Percentiles rank a stretch among this genome's conserved stretches.
Evolutionary conservation across 2,797 vertebrate species (phyloP).

Genomic region (Scleropages formosus): DNA sequence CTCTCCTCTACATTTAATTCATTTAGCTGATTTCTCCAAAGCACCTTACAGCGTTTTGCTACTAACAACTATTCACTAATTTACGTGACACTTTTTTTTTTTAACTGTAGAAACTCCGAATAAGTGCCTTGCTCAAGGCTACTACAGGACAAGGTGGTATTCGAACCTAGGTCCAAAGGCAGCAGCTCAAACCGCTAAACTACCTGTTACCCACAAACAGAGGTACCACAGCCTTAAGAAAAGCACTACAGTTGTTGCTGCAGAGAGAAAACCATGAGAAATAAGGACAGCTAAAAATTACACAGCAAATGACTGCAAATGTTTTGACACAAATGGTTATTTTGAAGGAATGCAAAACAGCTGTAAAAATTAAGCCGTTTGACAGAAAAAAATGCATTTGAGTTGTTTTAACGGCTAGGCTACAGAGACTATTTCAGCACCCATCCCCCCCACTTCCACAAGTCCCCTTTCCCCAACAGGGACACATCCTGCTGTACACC

Average conservation of each 20-base stretch:
- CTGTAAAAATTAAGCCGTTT: constrained; percentile 70
- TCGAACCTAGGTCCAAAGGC: no score
- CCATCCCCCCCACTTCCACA: constrained; percentile 20
- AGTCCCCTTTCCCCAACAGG: constrained; percentile 35
- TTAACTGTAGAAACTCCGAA: no score
- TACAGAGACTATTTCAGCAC: constrained; percentile 43
- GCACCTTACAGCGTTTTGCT: no score
- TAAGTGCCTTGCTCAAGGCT: no score
- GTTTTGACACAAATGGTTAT: constrained; percentile 17
- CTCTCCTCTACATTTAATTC: no score
- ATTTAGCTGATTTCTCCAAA: no score
- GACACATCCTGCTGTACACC: constrained; percentile 60
- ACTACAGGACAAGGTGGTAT: no score
- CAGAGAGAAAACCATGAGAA: constrained; percentile 38
- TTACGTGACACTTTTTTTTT: no score
- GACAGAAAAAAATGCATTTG: constrained; percentile 71
- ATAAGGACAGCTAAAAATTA: constrained; percentile 20
- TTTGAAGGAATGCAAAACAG: constrained; percentile 59
- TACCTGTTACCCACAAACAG: no score
- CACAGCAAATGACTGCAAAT: constrained; percentile 10
- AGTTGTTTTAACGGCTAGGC: constrained; percentile 54
- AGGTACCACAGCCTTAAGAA: background rate
- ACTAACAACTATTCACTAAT: no score
- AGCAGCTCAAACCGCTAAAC: no score
- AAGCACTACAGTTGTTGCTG: background rate